Conservation (phyloP, 2,797 vertebrate species). For the Sitta carolinensis region DNA sequence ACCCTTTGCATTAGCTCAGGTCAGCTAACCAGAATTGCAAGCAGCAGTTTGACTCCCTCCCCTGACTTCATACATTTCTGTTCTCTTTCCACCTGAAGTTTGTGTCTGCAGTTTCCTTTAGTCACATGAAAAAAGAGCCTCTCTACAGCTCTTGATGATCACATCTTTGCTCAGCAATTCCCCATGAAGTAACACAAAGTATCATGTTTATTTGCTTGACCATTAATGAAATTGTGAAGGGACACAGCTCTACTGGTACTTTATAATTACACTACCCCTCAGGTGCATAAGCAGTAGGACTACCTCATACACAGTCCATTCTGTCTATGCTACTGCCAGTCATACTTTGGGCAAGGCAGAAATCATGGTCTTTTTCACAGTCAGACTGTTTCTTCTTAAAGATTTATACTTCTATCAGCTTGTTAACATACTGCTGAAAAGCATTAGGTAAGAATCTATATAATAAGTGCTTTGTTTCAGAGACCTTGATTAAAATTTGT, state of each 20-base stretch:
- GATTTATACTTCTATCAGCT: neutral
- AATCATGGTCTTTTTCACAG: neutral
- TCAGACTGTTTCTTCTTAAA: neutral
- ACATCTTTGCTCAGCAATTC: neutral
- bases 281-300: neutral
- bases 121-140: neutral
- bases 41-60: neutral
- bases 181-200: neutral
- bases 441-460: conserved; percentile 1
- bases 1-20: neutral
- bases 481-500: conserved; percentile 10
- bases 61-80: neutral
- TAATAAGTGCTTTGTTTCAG: conserved; percentile 20
- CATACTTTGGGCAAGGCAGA: neutral
- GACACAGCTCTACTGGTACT: neutral
- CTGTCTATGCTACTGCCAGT: neutral
- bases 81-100: neutral
- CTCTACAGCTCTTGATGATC: neutral
- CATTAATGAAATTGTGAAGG: neutral
- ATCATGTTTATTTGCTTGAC: neutral
- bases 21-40: neutral
- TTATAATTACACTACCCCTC: neutral
- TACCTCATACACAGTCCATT: neutral
- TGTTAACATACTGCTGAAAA: conserved; percentile 19
- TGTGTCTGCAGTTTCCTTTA: neutral